Evolutionary conservation across 1,140 invertebrate genomes (phyloP).

Genomic region (Helicoverpa armigera): DNA sequence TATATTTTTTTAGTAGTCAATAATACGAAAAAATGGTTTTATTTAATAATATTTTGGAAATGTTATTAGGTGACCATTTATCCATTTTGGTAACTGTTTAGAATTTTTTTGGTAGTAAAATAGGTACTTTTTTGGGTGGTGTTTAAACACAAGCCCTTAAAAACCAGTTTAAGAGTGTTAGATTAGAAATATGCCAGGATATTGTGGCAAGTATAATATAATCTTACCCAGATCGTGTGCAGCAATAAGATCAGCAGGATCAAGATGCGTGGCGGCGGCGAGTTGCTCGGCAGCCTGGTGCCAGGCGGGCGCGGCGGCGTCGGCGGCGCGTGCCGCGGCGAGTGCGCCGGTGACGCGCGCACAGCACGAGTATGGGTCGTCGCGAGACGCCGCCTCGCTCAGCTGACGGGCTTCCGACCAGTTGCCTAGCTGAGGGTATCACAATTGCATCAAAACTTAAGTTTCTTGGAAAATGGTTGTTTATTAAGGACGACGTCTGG

Average conservation of each 20-base stretch:
- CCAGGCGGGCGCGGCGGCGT: constrained; percentile 38
- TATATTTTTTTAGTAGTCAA: too few species aligned
- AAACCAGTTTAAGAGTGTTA: too few species aligned
- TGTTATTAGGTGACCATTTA: too few species aligned
- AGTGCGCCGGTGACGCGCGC: constrained; percentile 68
- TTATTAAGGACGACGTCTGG: too few species aligned
- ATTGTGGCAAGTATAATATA: neutral
- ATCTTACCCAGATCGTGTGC: constrained; percentile 74
- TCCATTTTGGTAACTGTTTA: too few species aligned
- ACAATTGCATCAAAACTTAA: neutral
- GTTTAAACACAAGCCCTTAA: too few species aligned
- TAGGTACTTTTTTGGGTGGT: too few species aligned
- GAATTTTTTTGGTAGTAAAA: too few species aligned
- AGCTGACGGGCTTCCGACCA: constrained; percentile 71
- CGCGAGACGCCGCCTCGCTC: constrained; percentile 70
- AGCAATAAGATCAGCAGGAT: constrained; percentile 77
- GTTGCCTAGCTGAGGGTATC: constrained; percentile 70
- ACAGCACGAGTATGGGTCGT: constrained; percentile 78
- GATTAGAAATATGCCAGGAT: too few species aligned
- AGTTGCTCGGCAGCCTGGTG: constrained; percentile 60
- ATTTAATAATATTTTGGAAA: too few species aligned
- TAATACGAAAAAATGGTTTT: too few species aligned
- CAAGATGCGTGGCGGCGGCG: constrained; percentile 74
- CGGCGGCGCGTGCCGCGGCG: constrained; percentile 44
- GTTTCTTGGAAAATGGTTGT: too few species aligned